Percentiles rank a stretch among this genome's conserved stretches.
Evolutionary conservation across 1,140 invertebrate species (phyloP).

Genomic region (Campoletis sonorensis): DNA sequence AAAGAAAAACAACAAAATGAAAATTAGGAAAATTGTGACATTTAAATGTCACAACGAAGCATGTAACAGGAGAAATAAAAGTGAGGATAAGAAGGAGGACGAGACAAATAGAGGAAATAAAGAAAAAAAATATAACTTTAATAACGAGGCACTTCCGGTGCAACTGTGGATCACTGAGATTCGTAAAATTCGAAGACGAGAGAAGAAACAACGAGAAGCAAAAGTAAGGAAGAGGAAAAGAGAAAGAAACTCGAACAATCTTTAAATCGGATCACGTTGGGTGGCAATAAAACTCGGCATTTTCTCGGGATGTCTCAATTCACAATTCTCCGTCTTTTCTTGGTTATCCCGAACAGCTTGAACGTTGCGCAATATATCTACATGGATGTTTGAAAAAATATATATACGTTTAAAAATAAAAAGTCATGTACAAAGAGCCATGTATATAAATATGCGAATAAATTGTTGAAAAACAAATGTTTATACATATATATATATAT

Average conservation of each 20-base stretch:
- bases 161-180: too few species aligned
- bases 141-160: too few species aligned
- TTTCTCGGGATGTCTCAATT: conserved; percentile 1
- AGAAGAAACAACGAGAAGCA: too few species aligned
- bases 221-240: neutral
- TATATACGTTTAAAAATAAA: neutral
- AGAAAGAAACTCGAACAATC: conserved; percentile 45
- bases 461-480: too few species aligned
- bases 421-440: neutral
- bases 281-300: conserved; percentile 48
- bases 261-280: conserved; percentile 55
- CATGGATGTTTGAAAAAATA: neutral
- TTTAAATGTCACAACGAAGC: neutral
- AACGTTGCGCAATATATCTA: neutral
- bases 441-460: too few species aligned
- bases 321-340: neutral
- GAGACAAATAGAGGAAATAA: neutral
- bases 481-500: too few species aligned
- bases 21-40: neutral
- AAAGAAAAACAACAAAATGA: neutral
- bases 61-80: neutral
- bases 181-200: too few species aligned
- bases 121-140: neutral
- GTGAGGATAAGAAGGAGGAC: neutral
- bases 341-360: neutral